Evolutionary conservation across 2,888 invertebrate species (phyloP), one percentile per base, ranked within the genome.

Genomic region (Odontothrips loti): DNA sequence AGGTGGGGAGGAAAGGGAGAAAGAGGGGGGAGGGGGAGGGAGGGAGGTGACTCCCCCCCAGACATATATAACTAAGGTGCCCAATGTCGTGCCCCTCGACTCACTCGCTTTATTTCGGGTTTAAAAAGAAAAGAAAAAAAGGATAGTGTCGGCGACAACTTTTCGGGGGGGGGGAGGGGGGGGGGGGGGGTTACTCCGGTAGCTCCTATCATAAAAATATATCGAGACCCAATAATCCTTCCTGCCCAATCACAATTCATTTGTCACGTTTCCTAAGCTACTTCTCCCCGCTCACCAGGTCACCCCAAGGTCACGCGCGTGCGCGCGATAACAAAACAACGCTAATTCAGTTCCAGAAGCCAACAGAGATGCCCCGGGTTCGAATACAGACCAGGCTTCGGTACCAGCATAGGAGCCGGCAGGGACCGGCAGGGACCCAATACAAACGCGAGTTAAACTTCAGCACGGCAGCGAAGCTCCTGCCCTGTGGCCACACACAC

Each of bases 401-500:
- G 15, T 51, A 6, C 15, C n/a, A n/a, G n/a, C n/a, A n/a, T n/a
- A n/a, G n/a, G n/a, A n/a, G n/a, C n/a, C n/a, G n/a, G n/a, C n/a
- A n/a, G n/a, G n/a, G n/a, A n/a, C n/a, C 2, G 68, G 68, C 9
- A 23, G 23, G 68, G 68, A 27, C 27, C 68, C 11, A 75, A 75
- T 75, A 75, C 68, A 75, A 75, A 75, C 68, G 23, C 68, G 68
- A 68, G 68, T 68, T 75, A 75, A 75, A 75, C 68, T 75, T 75
- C 23, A 75, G 68, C 68, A 27, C 27, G 68, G 23, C 68, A 27
- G 68, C 68, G 10, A 75, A 75, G 68, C 23, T 12, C 68, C 23
- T 12, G 68, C 68, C 23, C 27, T 15, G 58, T 15, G 23, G 12
- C 12, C 68, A 27, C 27, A 75, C 27, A 23, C 68, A 11, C 68